A percentile compares a stretch with the other conserved stretches of the same genome.
Evolutionary conservation across 2,888 invertebrate genomes (phyloP).

Genomic region (Coecobrya sp.): DNA sequence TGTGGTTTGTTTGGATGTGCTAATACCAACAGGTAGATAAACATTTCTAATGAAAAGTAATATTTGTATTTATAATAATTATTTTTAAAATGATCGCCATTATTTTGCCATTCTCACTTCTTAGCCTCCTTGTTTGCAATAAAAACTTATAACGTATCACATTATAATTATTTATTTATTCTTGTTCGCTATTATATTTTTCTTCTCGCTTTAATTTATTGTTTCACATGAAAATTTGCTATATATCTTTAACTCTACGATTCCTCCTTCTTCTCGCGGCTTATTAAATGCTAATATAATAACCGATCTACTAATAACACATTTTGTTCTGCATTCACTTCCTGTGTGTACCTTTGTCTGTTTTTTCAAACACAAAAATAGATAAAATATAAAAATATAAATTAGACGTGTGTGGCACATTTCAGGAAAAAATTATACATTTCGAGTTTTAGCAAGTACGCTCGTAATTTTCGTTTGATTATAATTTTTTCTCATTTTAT

Average conservation of each 20-base stretch:
- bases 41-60: neutral
- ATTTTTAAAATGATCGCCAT: constrained; percentile 47
- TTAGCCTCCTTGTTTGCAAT: constrained; percentile 45
- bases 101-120: constrained; percentile 69
- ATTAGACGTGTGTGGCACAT: constrained; percentile 68
- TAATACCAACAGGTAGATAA: neutral
- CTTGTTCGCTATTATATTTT: neutral
- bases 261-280: constrained; percentile 53
- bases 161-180: constrained; percentile 58
- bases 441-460: constrained; percentile 56
- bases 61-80: constrained; percentile 55
- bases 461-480: constrained; percentile 68
- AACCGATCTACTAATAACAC: constrained; percentile 62
- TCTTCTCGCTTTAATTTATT: constrained; percentile 32
- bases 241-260: neutral
- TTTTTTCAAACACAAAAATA: constrained; percentile 40
- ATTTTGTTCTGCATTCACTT: constrained; percentile 65
- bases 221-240: constrained; percentile 70
- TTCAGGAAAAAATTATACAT: constrained; percentile 64
- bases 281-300: constrained; percentile 75
- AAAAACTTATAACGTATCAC: constrained; percentile 6
- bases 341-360: constrained; percentile 46
- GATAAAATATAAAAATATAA: constrained; percentile 17
- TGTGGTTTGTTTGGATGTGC: neutral
- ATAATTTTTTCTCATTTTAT: constrained; percentile 38